Evolutionary conservation across 2,113 vertebrate genomes (phyloP).

Genomic region (Cochlearius cochlearius): DNA sequence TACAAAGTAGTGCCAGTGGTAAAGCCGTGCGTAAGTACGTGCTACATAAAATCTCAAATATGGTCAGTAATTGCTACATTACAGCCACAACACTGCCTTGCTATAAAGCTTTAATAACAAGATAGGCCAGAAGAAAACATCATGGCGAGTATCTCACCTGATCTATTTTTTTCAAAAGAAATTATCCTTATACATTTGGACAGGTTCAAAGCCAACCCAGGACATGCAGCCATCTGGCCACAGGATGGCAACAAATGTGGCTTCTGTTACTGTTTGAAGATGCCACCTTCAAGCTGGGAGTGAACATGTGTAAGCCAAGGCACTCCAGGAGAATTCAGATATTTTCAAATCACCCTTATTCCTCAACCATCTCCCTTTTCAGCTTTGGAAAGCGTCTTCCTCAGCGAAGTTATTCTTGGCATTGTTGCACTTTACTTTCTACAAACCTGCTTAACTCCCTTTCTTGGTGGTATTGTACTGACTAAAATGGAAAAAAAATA

Average conservation of each 20-base stretch:
- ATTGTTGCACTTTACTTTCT: not conserved
- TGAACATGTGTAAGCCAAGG: not conserved
- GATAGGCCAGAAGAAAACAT: not conserved
- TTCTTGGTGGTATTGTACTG: not conserved
- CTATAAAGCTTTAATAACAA: not conserved
- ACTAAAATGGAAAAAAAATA: not conserved
- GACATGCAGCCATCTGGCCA: slow-evolving; percentile 47
- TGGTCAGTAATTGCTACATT: not conserved
- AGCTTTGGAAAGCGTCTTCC: not conserved
- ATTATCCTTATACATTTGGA: slow-evolving; percentile 36
- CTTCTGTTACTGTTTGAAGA: slow-evolving; percentile 28
- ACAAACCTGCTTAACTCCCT: not conserved
- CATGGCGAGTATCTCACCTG: not conserved
- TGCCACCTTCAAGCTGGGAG: slow-evolving; percentile 56
- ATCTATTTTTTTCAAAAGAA: not conserved
- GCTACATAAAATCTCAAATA: not conserved
- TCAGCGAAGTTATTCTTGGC: not conserved
- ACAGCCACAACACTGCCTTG: not conserved
- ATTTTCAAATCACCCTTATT: not conserved
- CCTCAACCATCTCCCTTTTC: not conserved
- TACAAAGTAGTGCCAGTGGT: not conserved
- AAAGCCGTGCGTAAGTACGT: not conserved
- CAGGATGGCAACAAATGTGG: not conserved
- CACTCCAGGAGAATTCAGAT: not conserved
- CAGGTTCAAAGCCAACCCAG: slow-evolving; percentile 50